Evolutionary conservation across 2,113 vertebrate species (phyloP).

Genomic region (Dasyornis broadbenti): DNA sequence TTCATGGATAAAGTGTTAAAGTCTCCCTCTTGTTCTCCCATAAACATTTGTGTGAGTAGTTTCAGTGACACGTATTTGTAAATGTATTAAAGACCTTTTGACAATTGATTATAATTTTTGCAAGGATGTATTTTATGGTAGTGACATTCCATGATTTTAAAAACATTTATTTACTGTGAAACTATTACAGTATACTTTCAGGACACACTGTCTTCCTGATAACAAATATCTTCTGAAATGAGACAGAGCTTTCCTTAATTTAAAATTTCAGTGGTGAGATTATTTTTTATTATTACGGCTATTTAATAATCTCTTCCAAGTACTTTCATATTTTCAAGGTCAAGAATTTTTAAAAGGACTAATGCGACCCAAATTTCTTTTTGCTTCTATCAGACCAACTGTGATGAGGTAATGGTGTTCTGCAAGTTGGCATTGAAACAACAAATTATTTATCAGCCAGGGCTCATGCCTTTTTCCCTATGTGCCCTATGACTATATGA

Average conservation of each 20-base stretch:
- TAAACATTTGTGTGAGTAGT: background rate
- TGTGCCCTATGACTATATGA: conserved; percentile 8
- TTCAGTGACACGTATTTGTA: background rate
- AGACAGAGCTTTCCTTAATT: conserved; percentile 2
- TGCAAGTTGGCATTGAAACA: conserved; percentile 16
- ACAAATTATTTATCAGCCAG: conserved; percentile 7
- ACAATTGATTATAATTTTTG: background rate
- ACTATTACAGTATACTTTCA: background rate
- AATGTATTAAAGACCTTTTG: background rate
- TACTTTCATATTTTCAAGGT: conserved; percentile 25
- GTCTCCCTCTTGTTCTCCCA: background rate
- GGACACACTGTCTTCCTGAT: background rate
- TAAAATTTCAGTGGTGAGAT: background rate
- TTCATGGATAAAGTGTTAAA: background rate
- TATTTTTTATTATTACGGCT: conserved; percentile 1
- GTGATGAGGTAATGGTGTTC: conserved; percentile 2
- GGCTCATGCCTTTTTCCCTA: background rate
- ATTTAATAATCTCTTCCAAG: conserved; percentile 8
- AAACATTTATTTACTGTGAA: conserved; percentile 30
- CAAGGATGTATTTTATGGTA: background rate
- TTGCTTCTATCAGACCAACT: background rate
- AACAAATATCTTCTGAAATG: background rate
- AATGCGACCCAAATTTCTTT: background rate
- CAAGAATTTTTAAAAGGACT: background rate
- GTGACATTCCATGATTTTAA: background rate